phyloP scores from a whole-genome alignment of 2,113 vertebrate species.

The Nestor notabilis region DNA sequence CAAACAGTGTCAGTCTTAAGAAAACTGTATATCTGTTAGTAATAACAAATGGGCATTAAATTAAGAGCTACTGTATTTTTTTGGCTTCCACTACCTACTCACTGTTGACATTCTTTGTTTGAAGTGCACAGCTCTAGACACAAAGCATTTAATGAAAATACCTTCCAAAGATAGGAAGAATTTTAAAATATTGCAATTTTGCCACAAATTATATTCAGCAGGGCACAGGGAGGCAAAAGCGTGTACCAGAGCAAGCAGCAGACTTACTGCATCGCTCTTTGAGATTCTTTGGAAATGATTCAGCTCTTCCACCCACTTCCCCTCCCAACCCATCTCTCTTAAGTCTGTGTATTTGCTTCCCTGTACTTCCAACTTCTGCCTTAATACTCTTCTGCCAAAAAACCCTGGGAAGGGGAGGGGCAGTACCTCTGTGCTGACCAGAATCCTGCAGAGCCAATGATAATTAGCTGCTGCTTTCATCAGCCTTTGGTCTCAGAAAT shows the following conservation, averaged over 20 bases:
- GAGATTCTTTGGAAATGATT: not conserved
- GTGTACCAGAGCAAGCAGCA: not conserved
- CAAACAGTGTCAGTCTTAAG: not conserved
- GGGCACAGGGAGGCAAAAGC: not conserved
- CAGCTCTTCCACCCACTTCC: not conserved
- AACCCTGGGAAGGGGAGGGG: not conserved
- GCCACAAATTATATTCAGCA: not conserved
- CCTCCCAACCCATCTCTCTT: not conserved
- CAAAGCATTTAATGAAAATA: not conserved
- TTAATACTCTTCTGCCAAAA: not conserved
- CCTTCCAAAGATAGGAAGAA: not conserved
- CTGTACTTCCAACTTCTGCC: not conserved
- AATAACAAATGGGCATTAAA: not conserved
- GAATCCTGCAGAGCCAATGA: not conserved
- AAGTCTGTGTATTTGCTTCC: not conserved
- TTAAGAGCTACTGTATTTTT: not conserved
- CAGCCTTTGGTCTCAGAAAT: conserved; percentile 43
- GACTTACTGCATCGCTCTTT: not conserved
- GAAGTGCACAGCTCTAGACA: not conserved
- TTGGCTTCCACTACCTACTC: not conserved
- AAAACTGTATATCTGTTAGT: not conserved
- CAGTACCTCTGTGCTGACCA: not conserved
- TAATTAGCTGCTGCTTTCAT: conserved; percentile 31
- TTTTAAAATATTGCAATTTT: not conserved
- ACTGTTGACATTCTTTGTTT: not conserved